Conservation (phyloP, 1,140 invertebrate species). For the Zaprionus inermis region DNA sequence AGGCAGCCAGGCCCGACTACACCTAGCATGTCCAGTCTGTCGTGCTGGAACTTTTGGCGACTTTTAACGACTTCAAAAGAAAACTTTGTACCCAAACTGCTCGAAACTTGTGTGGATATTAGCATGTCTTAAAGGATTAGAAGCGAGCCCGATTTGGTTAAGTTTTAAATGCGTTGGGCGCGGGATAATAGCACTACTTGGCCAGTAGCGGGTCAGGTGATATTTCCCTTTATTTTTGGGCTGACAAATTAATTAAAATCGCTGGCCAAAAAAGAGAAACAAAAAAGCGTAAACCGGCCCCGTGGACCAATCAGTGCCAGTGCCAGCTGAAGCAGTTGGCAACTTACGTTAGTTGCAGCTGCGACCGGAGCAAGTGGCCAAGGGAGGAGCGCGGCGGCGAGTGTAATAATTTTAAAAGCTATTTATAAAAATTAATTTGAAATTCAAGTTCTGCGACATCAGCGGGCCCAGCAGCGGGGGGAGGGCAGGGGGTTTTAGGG, state of each 20-base stretch:
- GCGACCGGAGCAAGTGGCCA: slow-evolving; percentile 44
- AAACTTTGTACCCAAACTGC: slow-evolving; percentile 15
- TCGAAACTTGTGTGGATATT: slow-evolving; percentile 17
- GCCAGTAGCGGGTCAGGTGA: background rate
- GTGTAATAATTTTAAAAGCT: slow-evolving; percentile 67
- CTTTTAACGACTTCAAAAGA: slow-evolving; percentile 24
- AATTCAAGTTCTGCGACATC: slow-evolving; percentile 55
- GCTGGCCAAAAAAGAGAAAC: slow-evolving; percentile 18
- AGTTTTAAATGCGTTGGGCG: slow-evolving; percentile 1
- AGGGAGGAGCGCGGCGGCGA: slow-evolving; percentile 21
- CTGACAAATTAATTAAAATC: slow-evolving; percentile 75
- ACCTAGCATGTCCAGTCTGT: background rate
- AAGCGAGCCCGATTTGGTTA: background rate
- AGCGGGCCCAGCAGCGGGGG: slow-evolving; percentile 13
- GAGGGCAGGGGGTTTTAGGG: background rate
- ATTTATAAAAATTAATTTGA: slow-evolving; percentile 72
- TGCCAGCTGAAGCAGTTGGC: slow-evolving; percentile 40
- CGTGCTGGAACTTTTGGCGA: slow-evolving; percentile 5
- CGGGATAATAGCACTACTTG: background rate
- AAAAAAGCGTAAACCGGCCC: background rate
- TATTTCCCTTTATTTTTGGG: background rate
- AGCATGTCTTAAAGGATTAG: slow-evolving; percentile 18
- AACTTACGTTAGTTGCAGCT: slow-evolving; percentile 62
- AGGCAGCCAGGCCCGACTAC: background rate
- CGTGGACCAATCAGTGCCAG: slow-evolving; percentile 39